Evolutionary conservation across 2,888 invertebrate species (phyloP).

Genomic region (Cistogaster globosa): DNA sequence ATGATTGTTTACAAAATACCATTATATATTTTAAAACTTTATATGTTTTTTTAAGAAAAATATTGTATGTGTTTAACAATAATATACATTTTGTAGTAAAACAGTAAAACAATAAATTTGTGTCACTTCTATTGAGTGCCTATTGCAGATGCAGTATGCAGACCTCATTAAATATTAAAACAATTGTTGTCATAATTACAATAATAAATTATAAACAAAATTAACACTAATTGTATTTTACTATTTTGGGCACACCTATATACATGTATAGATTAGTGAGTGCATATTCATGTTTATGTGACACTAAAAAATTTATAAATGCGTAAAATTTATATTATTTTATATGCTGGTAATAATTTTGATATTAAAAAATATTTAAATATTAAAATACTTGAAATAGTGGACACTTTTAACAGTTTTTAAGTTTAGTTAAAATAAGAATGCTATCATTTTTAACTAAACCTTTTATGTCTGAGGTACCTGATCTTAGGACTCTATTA

Average conservation of each 20-base stretch:
- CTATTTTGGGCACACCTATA: constrained; percentile 29
- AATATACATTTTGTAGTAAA: constrained; percentile 14
- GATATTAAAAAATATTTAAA: too few relatives aligned
- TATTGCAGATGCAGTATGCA: constrained; percentile 45
- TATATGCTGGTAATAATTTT: too few relatives aligned
- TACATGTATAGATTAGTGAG: too few relatives aligned
- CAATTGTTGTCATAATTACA: constrained; percentile 38
- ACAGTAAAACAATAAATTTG: constrained; percentile 39
- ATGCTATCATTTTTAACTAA: too few relatives aligned
- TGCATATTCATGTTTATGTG: neutral
- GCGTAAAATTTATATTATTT: neutral
- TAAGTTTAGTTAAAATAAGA: too few relatives aligned
- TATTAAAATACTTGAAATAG: too few relatives aligned
- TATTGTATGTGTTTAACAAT: constrained; percentile 14
- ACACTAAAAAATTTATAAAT: neutral
- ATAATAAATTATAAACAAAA: constrained; percentile 46
- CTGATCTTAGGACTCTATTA: too few relatives aligned
- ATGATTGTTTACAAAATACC: too few relatives aligned
- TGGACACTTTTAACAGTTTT: too few relatives aligned
- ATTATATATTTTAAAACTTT: too few relatives aligned
- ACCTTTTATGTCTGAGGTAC: too few relatives aligned
- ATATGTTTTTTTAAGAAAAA: too few relatives aligned
- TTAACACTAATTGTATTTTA: constrained; percentile 50
- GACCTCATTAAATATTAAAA: constrained; percentile 47
- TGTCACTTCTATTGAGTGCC: constrained; percentile 33